Base-by-base conservation (phyloP, 2,888 invertebrate genomes). In the Nipponacmea schrenckii region DNA sequence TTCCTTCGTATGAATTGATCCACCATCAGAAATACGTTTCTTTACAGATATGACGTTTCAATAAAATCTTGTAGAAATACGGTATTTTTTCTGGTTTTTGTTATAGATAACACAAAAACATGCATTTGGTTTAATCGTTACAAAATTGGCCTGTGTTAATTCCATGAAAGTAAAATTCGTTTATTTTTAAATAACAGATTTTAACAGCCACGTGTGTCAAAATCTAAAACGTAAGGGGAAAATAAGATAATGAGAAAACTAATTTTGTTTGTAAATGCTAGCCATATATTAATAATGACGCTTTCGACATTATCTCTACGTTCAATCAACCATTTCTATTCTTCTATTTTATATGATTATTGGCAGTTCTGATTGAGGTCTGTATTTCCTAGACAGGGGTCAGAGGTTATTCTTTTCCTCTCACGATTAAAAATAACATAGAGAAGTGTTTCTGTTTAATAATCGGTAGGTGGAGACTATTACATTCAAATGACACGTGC, bases 401-500 rank as follows among this genome's bases (percentile, higher is more conserved):
- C 56, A 56, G 24, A 56, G 56, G 56, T 56, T 56, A 24, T 56
- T 56, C 56, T 24, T 56, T 39, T 56, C 56, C 24, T 56, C 20
- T 56, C 56, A 20, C 56, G 56, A 56, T 24, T 56, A 56, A 56
- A 56, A 56, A 56, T 56, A 56, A 56, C 56, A 56, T 24, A 15
- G 24, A 56, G 56, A 56, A 56, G 56, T 24, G 56, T 56, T 56
- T 56, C 56, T 56, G 56, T 56, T 56, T 56, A 56, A 24, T 69
- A 69, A 69, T 69, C 68, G 68, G 62, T 56, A 62, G 68, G 68
- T 44, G 62, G 68, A 26, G 46, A 45, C 39, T 63, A 63, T 44
- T 62, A 44, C 63, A 63, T 69, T 69, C 63, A 63, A 62, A 24
- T 62, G 68, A 46, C 68, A 69, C 68, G 68, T 69, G 68, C 63